These are phyloP conservation scores for Onychomys torridus DNA, from an alignment of 2,797 vertebrate genomes.

Conservation along the genomic window DNA sequence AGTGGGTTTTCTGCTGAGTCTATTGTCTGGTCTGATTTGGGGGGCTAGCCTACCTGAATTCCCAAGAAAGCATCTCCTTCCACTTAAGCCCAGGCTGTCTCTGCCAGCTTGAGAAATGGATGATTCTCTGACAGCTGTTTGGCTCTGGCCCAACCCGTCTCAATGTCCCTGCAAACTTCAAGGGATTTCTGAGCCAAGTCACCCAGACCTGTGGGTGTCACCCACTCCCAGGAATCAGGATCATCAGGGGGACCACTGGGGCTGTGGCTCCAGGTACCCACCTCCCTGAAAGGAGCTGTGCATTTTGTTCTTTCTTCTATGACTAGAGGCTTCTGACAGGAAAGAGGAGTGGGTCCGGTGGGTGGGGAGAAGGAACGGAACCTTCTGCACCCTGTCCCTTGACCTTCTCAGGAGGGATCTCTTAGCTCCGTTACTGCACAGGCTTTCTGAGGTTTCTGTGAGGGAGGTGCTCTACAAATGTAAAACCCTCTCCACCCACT, in stretches of 20 bases:
- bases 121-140: slow-evolving; percentile 38
- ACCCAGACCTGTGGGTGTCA: neutral
- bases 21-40: neutral
- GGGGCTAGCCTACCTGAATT: neutral
- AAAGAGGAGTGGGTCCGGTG: neutral
- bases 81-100: neutral
- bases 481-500: neutral
- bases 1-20: neutral
- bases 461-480: slow-evolving; percentile 45
- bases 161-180: slow-evolving; percentile 46
- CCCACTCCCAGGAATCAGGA: slow-evolving; percentile 1
- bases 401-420: neutral
- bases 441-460: slow-evolving; percentile 62
- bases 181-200: slow-evolving; percentile 39
- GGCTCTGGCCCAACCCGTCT: neutral
- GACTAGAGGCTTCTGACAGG: neutral
- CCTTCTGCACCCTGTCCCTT: neutral
- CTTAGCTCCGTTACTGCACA: neutral
- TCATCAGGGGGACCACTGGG: neutral
- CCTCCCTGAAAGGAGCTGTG: too few species aligned
- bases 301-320: neutral
- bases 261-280: neutral
- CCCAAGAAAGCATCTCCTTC: neutral
- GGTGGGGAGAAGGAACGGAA: neutral
- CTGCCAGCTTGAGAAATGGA: neutral